These are phyloP conservation scores for Sphaerodactylus townsendi DNA, from an alignment of 2,113 vertebrate species.

Conservation along the genomic window DNA sequence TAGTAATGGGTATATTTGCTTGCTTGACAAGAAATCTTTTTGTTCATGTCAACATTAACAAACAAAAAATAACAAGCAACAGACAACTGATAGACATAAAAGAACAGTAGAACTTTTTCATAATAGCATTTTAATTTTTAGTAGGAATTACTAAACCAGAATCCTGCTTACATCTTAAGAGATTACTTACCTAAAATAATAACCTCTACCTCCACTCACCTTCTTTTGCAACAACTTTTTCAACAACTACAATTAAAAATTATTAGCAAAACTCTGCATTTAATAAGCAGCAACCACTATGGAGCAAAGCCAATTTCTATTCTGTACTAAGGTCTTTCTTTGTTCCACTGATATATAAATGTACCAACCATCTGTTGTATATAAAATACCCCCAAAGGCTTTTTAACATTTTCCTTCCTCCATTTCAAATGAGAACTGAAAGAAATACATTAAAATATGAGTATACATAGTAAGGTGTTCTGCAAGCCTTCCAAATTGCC, in stretches of 20 bases:
- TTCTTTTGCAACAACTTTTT: no score
- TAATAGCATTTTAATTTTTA: constrained; percentile 8
- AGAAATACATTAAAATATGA: constrained; percentile 38
- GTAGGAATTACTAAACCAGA: constrained; percentile 3
- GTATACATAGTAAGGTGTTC: neutral
- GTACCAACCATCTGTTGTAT: constrained; percentile 18
- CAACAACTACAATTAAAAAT: neutral
- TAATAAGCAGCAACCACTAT: constrained; percentile 3
- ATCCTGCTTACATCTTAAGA: neutral
- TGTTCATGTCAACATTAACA: neutral
- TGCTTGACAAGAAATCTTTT: neutral
- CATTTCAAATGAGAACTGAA: constrained; percentile 39
- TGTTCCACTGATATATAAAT: constrained; percentile 19
- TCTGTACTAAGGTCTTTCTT: constrained; percentile 9
- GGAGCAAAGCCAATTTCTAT: constrained; percentile 14
- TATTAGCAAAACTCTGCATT: neutral
- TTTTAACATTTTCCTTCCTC: constrained; percentile 24
- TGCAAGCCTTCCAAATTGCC: constrained; percentile 39
- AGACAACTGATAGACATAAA: neutral
- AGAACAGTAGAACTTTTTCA: neutral
- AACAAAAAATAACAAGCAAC: neutral
- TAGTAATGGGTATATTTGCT: neutral
- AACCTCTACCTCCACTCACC: no score
- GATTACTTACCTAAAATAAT: neutral
- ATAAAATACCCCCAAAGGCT: constrained; percentile 7